Percentiles rank a stretch among this genome's conserved stretches.
phyloP scores from a whole-genome alignment of 1,140 invertebrate species.

The Drosophila orosa region DNA sequence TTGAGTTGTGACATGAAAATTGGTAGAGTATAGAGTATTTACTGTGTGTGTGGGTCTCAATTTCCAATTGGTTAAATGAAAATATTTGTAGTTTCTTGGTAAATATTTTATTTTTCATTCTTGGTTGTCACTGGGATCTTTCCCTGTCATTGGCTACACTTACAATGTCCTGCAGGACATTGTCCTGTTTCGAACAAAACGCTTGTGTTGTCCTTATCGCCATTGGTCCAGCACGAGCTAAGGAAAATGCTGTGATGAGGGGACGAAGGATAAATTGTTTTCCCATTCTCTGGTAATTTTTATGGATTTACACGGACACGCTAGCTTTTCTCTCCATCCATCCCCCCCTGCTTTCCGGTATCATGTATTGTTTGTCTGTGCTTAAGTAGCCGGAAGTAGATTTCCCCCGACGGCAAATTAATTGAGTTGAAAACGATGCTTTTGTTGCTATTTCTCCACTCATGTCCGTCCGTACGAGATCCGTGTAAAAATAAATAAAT shows the following conservation, averaged over 20 bases:
- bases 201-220: conserved; percentile 31
- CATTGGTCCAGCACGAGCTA: conserved; percentile 15
- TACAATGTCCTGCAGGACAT: conserved; percentile 36
- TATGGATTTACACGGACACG: conserved; percentile 69
- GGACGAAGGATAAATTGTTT: conserved; percentile 53
- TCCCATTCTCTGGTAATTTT: conserved; percentile 67
- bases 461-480: background rate
- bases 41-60: conserved; percentile 13
- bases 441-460: conserved; percentile 36
- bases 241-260: background rate
- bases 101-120: conserved; percentile 23
- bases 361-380: conserved; percentile 54
- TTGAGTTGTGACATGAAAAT: conserved; percentile 20
- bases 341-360: background rate
- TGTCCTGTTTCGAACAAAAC: conserved; percentile 24
- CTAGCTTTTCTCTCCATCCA: conserved; percentile 22
- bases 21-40: background rate
- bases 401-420: conserved; percentile 55
- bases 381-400: conserved; percentile 74
- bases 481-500: conserved; percentile 73
- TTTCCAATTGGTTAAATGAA: conserved; percentile 12
- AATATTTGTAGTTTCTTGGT: conserved; percentile 21
- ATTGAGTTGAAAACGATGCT: conserved; percentile 72
- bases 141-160: conserved; percentile 19
- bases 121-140: conserved; percentile 39